Conservation (phyloP, 2,113 vertebrate genomes). For the Eulemur macaco region DNA sequence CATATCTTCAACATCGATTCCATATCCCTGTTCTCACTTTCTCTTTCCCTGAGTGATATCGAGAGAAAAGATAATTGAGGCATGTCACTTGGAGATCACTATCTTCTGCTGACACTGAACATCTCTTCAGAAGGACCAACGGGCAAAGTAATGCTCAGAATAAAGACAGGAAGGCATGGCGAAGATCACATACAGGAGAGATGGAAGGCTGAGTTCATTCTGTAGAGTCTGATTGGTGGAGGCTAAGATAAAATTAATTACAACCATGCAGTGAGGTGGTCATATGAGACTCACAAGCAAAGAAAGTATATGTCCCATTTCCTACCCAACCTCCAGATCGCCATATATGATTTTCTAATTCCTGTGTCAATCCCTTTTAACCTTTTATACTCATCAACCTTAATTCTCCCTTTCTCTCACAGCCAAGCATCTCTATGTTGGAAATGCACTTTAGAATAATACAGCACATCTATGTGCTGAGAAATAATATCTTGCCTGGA, state of each 20-base stretch:
- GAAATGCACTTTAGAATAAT: not conserved
- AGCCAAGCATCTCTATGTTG: not conserved
- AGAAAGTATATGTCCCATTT: not conserved
- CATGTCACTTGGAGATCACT: slow-evolving; percentile 3
- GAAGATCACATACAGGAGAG: not conserved
- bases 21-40: slow-evolving; percentile 10
- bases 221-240: not conserved
- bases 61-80: slow-evolving; percentile 6
- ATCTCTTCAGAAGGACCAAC: not conserved
- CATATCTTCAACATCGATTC: slow-evolving; percentile 26
- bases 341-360: not conserved
- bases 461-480: not conserved
- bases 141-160: not conserved
- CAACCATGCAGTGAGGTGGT: not conserved
- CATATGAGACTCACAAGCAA: not conserved
- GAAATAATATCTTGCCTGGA: not conserved
- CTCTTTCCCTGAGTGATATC: slow-evolving; percentile 55
- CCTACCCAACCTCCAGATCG: not conserved
- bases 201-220: not conserved
- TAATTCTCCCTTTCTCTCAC: not conserved
- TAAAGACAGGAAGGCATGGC: not conserved
- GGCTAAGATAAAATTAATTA: not conserved
- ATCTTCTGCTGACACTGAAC: slow-evolving; percentile 41
- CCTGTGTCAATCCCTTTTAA: not conserved
- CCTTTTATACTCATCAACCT: not conserved